Evolutionary conservation across 2,797 vertebrate genomes (phyloP), one percentile per base, ranked within the genome.

Genomic region (Tinamus major): DNA sequence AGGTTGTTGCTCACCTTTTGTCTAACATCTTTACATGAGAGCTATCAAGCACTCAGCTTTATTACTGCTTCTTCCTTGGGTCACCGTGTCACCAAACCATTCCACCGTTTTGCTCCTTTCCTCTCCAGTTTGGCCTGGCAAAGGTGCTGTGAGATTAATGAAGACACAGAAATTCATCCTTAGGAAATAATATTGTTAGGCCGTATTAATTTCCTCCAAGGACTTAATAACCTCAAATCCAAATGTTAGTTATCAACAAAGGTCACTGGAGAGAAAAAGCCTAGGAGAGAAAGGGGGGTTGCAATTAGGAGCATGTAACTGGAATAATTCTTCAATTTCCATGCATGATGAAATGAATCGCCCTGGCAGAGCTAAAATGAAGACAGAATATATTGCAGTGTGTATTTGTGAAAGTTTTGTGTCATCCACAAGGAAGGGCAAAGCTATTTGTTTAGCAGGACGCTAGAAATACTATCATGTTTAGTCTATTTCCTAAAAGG

Each of bases 311-410:
- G 89, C 87, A 82, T 29, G 65, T 85, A 95, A 94, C 83, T 79
- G 83, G 71, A 96, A 94, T 95, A 94, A 95, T 94, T 89, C 78
- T 85, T 87, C 79, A 85, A 91, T 95, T 95, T 96, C 91, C 85
- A 86, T 88, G 94, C 93, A 68, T 96, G 78, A 89, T 72, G 48
- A 92, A 94, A 92, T 71, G 71, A 82, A 75, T 87, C 78, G 64
- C 81, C 68, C 85, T 82, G 87, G 29, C 37, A 82, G 53, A 79
- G 53, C 39, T 11, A 70, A 80, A 33, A 35, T 5, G 56, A 84
- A 37, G 72, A 87, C 48, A 86, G 29, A 59, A 39, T 90, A 21
- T 53, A 49, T 41, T 84, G 63, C 58, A 6, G 56, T 55, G 59
- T 0, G 0, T 65, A 39, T 78, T 61, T 79, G 41, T 86, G 80